These are phyloP conservation scores for Pygocentrus nattereri DNA, from an alignment of 2,797 vertebrate genomes.

Conservation along the genomic window DNA sequence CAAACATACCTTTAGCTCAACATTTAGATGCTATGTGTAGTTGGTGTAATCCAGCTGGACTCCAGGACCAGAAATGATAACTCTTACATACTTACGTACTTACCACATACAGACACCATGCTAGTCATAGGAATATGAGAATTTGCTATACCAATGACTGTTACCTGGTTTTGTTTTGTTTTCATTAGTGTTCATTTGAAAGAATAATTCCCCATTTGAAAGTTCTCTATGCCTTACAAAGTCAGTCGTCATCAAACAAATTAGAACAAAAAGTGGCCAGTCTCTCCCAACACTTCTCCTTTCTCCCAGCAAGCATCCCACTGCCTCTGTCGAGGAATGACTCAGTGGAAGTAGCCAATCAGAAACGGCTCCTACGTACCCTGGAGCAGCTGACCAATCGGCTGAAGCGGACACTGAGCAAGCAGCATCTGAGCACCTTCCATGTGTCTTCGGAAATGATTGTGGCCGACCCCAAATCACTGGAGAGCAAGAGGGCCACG, in stretches of 20 bases:
- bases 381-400: constrained; percentile 93
- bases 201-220: too few relatives aligned
- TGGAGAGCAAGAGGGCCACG: constrained; percentile 89
- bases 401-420: constrained; percentile 90
- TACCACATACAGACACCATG: too few relatives aligned
- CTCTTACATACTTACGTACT: background rate
- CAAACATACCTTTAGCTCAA: too few relatives aligned
- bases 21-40: too few relatives aligned
- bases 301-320: constrained; percentile 94
- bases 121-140: too few relatives aligned
- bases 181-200: too few relatives aligned
- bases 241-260: too few relatives aligned
- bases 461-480: constrained; percentile 90
- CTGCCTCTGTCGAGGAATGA: constrained; percentile 93
- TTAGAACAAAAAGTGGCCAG: constrained; percentile 10
- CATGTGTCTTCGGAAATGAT: constrained; percentile 92
- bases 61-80: background rate
- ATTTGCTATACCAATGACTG: too few relatives aligned
- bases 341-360: constrained; percentile 92
- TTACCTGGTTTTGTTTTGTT: too few relatives aligned
- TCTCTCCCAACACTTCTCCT: constrained; percentile 60
- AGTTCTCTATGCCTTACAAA: too few relatives aligned
- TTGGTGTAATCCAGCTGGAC: too few relatives aligned
- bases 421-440: constrained; percentile 91
- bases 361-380: constrained; percentile 89